Evolutionary conservation across 2,797 vertebrate species (phyloP).

Genomic region (Acanthopagrus latus): DNA sequence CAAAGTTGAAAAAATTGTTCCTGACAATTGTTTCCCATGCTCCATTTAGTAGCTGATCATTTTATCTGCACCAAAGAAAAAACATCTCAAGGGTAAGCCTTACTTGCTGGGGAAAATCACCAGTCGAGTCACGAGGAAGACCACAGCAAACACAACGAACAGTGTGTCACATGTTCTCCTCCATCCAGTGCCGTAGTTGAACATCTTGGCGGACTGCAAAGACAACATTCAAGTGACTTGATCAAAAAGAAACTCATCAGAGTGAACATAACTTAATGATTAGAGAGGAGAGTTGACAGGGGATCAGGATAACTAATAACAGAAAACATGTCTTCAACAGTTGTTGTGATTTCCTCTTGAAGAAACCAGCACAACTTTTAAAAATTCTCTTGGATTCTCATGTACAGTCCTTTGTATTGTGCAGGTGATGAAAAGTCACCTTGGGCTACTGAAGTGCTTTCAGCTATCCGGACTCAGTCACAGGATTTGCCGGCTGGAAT

Average conservation of each 20-base stretch:
- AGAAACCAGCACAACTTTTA: neutral
- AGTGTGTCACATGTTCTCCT: slow-evolving; percentile 86
- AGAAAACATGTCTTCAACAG: neutral
- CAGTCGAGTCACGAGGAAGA: slow-evolving; percentile 90
- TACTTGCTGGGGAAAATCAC: slow-evolving; percentile 91
- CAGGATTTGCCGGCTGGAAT: slow-evolving; percentile 22
- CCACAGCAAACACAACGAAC: slow-evolving; percentile 88
- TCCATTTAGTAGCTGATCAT: neutral
- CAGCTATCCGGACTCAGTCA: slow-evolving; percentile 39
- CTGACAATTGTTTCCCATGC: neutral
- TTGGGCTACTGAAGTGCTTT: neutral
- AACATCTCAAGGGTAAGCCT: slow-evolving; percentile 46
- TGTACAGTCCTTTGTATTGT: neutral
- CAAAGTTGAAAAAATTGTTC: neutral
- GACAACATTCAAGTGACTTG: slow-evolving; percentile 4
- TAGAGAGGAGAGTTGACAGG: neutral
- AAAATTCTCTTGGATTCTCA: neutral
- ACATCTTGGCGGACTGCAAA: slow-evolving; percentile 91
- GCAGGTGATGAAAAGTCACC: slow-evolving; percentile 9
- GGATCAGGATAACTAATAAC: neutral
- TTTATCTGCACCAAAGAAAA: neutral
- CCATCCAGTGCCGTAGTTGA: slow-evolving; percentile 91
- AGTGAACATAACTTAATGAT: neutral
- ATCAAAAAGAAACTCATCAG: neutral
- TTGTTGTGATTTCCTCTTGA: neutral